phyloP scores from a whole-genome alignment of 2,888 invertebrate genomes.

The Parnassius glacialis region DNA sequence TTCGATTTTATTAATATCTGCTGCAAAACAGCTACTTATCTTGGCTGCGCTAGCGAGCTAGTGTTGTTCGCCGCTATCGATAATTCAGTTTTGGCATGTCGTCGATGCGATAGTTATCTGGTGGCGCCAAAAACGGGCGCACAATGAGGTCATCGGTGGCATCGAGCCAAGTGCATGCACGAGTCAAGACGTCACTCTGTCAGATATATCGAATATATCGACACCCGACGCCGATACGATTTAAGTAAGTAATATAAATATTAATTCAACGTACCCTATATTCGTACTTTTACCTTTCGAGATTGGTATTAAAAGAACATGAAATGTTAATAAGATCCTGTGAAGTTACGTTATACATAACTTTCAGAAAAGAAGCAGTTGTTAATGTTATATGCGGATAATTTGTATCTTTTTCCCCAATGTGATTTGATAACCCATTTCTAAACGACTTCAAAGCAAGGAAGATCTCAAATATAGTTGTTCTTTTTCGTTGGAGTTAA shows the following conservation, averaged over 20 bases:
- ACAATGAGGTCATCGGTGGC: conserved; percentile 74
- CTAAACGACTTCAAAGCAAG: no score
- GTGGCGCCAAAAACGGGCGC: conserved; percentile 72
- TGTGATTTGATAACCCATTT: no score
- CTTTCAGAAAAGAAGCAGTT: no score
- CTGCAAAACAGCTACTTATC: conserved; percentile 18
- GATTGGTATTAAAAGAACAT: no score
- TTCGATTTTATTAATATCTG: conserved; percentile 32
- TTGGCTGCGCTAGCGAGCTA: conserved; percentile 30
- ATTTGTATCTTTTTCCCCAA: no score
- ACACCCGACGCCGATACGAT: conserved; percentile 10
- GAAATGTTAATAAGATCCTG: no score
- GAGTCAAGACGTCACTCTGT: conserved; percentile 42
- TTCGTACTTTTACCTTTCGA: no score
- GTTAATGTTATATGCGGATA: no score
- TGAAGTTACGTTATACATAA: no score
- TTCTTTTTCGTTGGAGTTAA: no score
- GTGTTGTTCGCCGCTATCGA: conserved; percentile 55
- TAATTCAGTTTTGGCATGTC: conserved; percentile 61
- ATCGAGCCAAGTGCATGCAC: conserved; percentile 66
- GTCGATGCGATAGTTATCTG: conserved; percentile 64
- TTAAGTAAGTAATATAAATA: neutral
- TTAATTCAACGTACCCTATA: neutral
- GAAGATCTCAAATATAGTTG: no score
- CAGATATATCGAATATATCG: conserved; percentile 33